phyloP scores from a whole-genome alignment of 2,113 vertebrate genomes.

The Neomonachus schauinslandi region DNA sequence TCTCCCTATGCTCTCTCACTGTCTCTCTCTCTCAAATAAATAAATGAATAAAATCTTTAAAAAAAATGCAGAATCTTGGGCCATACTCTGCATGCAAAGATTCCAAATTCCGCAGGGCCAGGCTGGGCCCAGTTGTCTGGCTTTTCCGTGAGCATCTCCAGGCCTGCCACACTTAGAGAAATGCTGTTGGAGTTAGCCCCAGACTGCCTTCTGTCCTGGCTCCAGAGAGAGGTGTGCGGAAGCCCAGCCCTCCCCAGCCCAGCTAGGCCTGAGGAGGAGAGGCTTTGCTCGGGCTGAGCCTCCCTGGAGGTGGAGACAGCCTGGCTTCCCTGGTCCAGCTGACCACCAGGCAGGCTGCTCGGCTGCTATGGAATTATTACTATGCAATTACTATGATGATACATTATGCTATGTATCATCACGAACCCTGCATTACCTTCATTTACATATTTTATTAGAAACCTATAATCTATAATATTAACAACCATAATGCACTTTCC shows the following conservation, averaged over 20 bases:
- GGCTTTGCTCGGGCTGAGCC: not conserved
- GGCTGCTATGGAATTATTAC: not conserved
- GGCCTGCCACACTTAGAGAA: not conserved
- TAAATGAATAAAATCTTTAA: not conserved
- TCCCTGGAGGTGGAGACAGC: not conserved
- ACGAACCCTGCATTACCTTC: not conserved
- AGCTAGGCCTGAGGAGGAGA: not conserved
- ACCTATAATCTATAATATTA: not conserved
- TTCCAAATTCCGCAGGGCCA: not conserved
- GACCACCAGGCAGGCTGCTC: not conserved
- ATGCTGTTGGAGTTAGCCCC: not conserved
- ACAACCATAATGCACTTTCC: constrained; percentile 13
- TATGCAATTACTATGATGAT: too few relatives aligned
- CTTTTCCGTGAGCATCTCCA: not conserved
- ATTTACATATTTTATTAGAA: constrained; percentile 27
- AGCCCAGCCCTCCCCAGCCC: too few relatives aligned
- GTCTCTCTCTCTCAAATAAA: not conserved
- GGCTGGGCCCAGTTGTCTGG: too few relatives aligned
- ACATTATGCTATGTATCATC: too few relatives aligned
- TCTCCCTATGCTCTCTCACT: not conserved
- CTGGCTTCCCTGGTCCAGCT: not conserved
- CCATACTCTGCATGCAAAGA: not conserved
- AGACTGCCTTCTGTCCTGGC: not conserved
- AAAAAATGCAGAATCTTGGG: not conserved
- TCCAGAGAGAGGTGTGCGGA: not conserved